Evolutionary conservation across 2,797 vertebrate genomes (phyloP), one percentile per base, ranked within the genome.

Genomic region (Anguilla obscura): DNA sequence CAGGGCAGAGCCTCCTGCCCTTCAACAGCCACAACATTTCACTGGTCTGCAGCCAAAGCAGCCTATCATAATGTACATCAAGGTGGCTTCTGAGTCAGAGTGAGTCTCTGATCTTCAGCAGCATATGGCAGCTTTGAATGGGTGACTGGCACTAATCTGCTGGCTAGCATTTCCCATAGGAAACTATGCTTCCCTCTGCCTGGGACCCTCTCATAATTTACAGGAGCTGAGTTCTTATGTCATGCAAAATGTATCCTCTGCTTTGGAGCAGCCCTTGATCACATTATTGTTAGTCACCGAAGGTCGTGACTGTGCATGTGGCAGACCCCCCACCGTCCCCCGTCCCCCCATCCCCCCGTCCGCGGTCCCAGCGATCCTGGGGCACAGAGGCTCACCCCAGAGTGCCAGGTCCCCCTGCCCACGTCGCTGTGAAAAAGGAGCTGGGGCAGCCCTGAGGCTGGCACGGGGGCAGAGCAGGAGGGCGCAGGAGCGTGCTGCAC

Each of bases 371-470:
- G 21, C 58, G 3, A 24, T 24, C 58, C 88, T 36, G 30, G 56
- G 54, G 88, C 88, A 90, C 89, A 91, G 90, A 88, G 90, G 87
- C 36, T 40, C 80, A 89, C 90, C 76, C 89, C 30, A 33, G 90
- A 89, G 90, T 90, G 87, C 79, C 76, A 79, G 88, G 86, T 88
- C 86, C 88, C 80, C 85, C 54, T 80, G 56, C 30, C 74, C 88
- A 85, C 89, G 60, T 71, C 86, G 90, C 91, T 90, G 88, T 82
- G 86, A 30, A 86, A 91, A 87, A 45, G 33, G 58, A 89, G 50
- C 88, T 58, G 33, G 36, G n/a, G 56, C 86, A 87, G 86, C 89
- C 89, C 82, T 87, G 48, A 86, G 52, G 87, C 60, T 79, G 21
- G 85, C 33, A 60, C 87, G 24, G 82, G 85, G 83, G 52, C 63